Evolutionary conservation across 1,140 invertebrate genomes (phyloP), one percentile per base, ranked within the genome.

Genomic region (Leptinotarsa defecta): DNA sequence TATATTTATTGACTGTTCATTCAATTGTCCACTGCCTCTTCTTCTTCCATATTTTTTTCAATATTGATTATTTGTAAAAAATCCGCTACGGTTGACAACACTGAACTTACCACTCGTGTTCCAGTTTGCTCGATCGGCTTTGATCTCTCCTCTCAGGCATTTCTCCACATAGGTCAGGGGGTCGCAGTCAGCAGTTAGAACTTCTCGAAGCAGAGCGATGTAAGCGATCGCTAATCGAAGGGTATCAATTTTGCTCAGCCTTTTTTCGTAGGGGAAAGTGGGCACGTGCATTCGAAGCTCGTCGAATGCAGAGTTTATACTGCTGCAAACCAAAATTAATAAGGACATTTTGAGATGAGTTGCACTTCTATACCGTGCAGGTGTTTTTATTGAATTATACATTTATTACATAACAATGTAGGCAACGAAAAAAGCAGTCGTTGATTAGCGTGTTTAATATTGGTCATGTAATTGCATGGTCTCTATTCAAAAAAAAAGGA

Each of bases 291-390:
- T 93, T 69, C 95, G 89, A 78, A 97, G 90, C 86, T 96, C 95
- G 88, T 98, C 96, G 90, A 99, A 99, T 85, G 97, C 97, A 86
- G 95, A 96, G 92, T 99, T 99, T 89, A 99, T 98, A 91, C 96
- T 98, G 92, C 94, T 95, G 92, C 91, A 91, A 87, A 87, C 81
- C 84, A 81, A 83, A 78, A 74, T 77, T 71, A 77, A 74, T 76
- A 76, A 78, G 65, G 65, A 77, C 20, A 65, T 65, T 65, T 65
- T 22, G 64, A 65, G 64, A 34, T 24, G 64, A 34, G 20, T 34
- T 20, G 20, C 52, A 43, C 34, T 43, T 43, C 34, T 43, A 43
- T 0, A 43, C 34, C 34, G 34, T 43, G 34, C 34, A 43, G 34
- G 34, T 43, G 8, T 43, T 43, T 43, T 43, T 43, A 43, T 43